Conservation (phyloP, 1,140 invertebrate species). For the Melipona quadrifasciata region DNA sequence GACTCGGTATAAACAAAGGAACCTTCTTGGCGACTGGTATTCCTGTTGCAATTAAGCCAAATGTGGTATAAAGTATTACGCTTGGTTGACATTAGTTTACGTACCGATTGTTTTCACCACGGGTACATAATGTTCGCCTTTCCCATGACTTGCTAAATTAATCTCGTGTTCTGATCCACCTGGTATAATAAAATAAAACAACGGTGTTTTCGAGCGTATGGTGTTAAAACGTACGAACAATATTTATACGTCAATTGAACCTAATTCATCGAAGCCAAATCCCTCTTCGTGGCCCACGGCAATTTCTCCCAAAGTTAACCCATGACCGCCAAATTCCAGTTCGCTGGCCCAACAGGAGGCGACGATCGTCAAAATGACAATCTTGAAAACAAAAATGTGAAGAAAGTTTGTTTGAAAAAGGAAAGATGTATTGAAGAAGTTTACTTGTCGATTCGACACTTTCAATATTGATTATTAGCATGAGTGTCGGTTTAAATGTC, state of each 20-base stretch:
- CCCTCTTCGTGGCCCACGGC: slow-evolving; percentile 46
- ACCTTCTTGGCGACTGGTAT: slow-evolving; percentile 85
- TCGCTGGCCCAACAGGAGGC: slow-evolving; percentile 50
- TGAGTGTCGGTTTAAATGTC: neutral
- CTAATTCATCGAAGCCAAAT: slow-evolving; percentile 20
- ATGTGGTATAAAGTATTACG: neutral
- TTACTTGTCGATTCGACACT: no score
- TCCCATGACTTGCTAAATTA: slow-evolving; percentile 21
- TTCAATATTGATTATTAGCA: neutral
- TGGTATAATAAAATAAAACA: neutral
- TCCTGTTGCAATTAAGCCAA: slow-evolving; percentile 39
- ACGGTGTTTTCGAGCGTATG: neutral
- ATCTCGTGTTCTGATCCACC: slow-evolving; percentile 17
- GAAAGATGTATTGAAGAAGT: neutral
- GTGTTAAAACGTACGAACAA: neutral
- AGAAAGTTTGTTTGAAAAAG: neutral
- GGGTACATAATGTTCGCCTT: slow-evolving; percentile 80
- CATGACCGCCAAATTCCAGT: slow-evolving; percentile 49
- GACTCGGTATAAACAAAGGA: slow-evolving; percentile 85
- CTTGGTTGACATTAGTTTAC: neutral
- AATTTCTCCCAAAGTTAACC: slow-evolving; percentile 69
- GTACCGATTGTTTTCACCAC: slow-evolving; percentile 85
- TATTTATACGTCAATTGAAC: slow-evolving; percentile 4
- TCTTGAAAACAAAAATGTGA: slow-evolving; percentile 42
- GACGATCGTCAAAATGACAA: slow-evolving; percentile 56